Base-by-base conservation (phyloP, 1,140 invertebrate species). In the Dendroctonus valens region DNA sequence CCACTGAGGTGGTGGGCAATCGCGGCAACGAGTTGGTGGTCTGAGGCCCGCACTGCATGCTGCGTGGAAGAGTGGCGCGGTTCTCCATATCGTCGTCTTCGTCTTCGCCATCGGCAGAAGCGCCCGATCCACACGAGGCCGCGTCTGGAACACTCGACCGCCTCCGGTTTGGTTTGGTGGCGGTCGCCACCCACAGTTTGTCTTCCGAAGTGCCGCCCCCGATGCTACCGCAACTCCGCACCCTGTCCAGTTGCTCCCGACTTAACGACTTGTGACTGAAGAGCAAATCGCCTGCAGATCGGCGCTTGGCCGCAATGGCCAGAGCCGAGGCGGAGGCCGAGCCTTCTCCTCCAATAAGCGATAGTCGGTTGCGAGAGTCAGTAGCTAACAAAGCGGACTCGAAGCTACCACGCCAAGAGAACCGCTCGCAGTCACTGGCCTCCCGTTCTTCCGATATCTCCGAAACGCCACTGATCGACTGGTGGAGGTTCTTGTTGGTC, bases 351-450 rank as follows among this genome's bases (percentile, higher is more conserved):
- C 89, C 87, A 37, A 87, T 79, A 49, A 90, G 80, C 52, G 89
- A 88, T 39, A 92, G 78, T 69, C 89, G 90, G 9, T 89, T 91
- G 59, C 91, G 82, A 2, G 90, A 92, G 75, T 93, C 91, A 41
- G 87, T 87, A 9, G 90, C 90, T 77, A 93, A 86, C 41, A 94
- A 78, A 7, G 92, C 91, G 5, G 91, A 93, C 75, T 94, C 92
- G 79, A 94, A 94, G 78, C 91, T 93, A 58, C 91, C 91, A 65
- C 91, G 83, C 92, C 92, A 94, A 61, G 91, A 92, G 79, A 93
- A 93, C 52, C 91, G 80, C 76, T 94, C 92, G 81, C 91, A 90
- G 73, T 93, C 91, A 80, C 90, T 92, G n/a, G 89, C 87, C 70
- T 90, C 89, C 63, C 86, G 84, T 81, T 85, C 89, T 79, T 86